Evolutionary conservation across 2,888 invertebrate species (phyloP), one percentile per base, ranked within the genome.

Genomic region (Willowsia nigromaculata): DNA sequence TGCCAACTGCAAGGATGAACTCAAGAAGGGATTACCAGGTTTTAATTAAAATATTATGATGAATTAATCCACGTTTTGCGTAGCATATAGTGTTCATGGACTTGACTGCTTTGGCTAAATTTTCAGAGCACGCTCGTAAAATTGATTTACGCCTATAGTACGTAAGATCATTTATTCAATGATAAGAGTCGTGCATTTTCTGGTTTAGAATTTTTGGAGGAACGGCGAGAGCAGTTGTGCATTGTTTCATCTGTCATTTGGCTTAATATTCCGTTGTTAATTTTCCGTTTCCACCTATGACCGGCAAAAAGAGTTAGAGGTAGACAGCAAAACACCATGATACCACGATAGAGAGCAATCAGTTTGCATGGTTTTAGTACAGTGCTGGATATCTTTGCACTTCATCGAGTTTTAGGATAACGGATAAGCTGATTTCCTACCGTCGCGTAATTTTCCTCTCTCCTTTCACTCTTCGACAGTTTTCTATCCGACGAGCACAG

Each of bases 241-340:
- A 85, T 85, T 85, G 85, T 85, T 85, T 85, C 74, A 84, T 74
- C 56, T 74, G 74, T 65, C 33, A 68, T 40, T 37, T 18, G 40
- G 4, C 37, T 68, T 65, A 30, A 65, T 65, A 65, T 65, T 13
- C 0, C 33, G 30, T 43, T 59, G 25, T 33, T 18, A 81, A 81
- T 81, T 81, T 81, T 81, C 59, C 78, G 59, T 22, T 81, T 22
- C 59, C 50, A 65, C n/a, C n/a, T n/a, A n/a, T n/a, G n/a, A n/a
- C 15, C 30, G 25, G 33, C 53, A 47, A 53, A 53, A 25, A 33
- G 11, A 78, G 2, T 15, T 5, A 80, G 5, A 18, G 18, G 15
- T 37, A 30, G 6, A n/a, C n/a, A n/a, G n/a, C n/a, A n/a, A n/a
- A n/a, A n/a, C n/a, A n/a, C n/a, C n/a, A n/a, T n/a, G n/a, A n/a